Base-by-base conservation (phyloP, 53 echinoderm and acorn worm species). In the Holothuria leucospilota region DNA sequence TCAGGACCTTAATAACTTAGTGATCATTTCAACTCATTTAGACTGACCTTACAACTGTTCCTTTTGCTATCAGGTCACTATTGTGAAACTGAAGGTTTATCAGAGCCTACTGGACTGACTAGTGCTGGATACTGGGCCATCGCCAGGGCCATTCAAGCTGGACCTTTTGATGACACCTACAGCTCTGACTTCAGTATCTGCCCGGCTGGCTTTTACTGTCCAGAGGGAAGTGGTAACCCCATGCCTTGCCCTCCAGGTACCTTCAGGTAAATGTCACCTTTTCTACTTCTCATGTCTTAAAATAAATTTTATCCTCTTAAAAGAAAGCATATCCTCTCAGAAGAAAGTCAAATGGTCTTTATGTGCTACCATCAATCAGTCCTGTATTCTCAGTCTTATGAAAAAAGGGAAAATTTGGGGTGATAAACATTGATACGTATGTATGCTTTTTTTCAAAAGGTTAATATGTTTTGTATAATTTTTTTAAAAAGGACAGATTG, bases 161-260 rank as follows among this genome's bases (percentile, higher is more conserved):
- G 98, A 18, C 95, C 98, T 1, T 97, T 97, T 58, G 98, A 94
- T 67, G 91, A 93, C 40, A 93, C 93, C 20, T 91, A 91, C 85
- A 97, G 91, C 18, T 69, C 78, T 0, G 89, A 91, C 78, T 97
- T 91, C 64, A 88, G 93, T 27, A 89, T 97, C 15, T 97, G 98
- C 40, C 95, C 98, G 0, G 23, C 28, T 10, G 98, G 98, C 2
- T 97, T 87, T 82, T 97, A 91, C 87, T 97, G 98, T 51, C 90
- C 90, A 4, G 95, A 92, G 70, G 98, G 93, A 0, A 95, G 93
- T 16, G 95, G 93, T 34, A 80, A 88, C 39, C 93, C 98, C 0
- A 89, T 88, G 15, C 95, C 95, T 0, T 95, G 95, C 40, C 92
- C 92, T n/a, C 92, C 93, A 16, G 98, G 98, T 10, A 90, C 91